Evolutionary conservation across 1,140 invertebrate species (phyloP).

Genomic region (Megalonaias nervosa): DNA sequence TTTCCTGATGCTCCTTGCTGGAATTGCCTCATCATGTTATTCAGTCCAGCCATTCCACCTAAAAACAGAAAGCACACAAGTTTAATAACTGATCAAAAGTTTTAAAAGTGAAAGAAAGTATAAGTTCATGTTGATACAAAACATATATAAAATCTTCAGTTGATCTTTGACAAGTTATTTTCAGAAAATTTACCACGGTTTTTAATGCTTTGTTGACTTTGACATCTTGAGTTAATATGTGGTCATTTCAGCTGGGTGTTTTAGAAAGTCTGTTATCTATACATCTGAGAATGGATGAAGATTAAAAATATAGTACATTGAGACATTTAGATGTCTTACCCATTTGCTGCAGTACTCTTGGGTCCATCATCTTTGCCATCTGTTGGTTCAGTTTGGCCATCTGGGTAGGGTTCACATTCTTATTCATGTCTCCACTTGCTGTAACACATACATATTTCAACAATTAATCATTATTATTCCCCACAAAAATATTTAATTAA

Average conservation of each 20-base stretch:
- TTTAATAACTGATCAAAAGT: conserved; percentile 28
- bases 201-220: background rate
- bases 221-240: no score
- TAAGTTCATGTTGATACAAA: background rate
- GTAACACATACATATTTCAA: no score
- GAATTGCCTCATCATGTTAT: conserved; percentile 98
- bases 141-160: background rate
- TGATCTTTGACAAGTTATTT: background rate
- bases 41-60: conserved; percentile 96
- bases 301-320: conserved; percentile 4
- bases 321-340: conserved; percentile 73
- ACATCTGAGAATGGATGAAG: background rate
- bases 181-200: background rate
- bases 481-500: no score
- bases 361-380: conserved; percentile 99
- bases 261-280: background rate
- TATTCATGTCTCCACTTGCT: conserved; percentile 94
- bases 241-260: background rate
- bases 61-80: conserved; percentile 62
- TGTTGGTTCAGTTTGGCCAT: conserved; percentile 99
- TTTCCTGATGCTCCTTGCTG: conserved; percentile 76
- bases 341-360: conserved; percentile 95
- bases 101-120: background rate
- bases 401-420: conserved; percentile 98
- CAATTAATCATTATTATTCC: no score